A percentile compares a stretch with the other conserved stretches of the same genome.
These are phyloP conservation scores for Hestina assimilis DNA, from an alignment of 1,140 invertebrate genomes.

Conservation along the genomic window DNA sequence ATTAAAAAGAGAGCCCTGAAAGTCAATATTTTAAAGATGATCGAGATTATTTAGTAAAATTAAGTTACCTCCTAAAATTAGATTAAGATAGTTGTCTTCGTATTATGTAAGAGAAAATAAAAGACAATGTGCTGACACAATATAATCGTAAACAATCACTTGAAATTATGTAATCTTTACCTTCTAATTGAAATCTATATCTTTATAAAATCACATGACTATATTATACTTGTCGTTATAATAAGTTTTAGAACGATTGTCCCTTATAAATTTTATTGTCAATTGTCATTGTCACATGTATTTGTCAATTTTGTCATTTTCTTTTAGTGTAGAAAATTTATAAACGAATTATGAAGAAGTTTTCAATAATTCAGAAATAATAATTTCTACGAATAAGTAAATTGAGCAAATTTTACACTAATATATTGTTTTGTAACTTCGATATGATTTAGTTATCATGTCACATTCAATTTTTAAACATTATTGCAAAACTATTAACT, in stretches of 20 bases:
- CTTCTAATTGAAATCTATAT: no score
- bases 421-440: not conserved
- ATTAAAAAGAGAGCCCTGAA: no score
- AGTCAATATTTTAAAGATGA: no score
- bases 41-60: no score
- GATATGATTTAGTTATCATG: conserved; percentile 6
- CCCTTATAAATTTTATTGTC: not conserved
- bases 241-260: not conserved
- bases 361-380: not conserved
- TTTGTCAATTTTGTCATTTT: not conserved
- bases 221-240: no score
- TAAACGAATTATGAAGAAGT: not conserved
- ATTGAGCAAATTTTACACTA: not conserved
- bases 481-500: conserved; percentile 35
- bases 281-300: conserved; percentile 4
- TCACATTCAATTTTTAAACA: conserved; percentile 3
- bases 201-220: no score
- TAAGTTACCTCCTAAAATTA: no score
- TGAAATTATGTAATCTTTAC: no score
- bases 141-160: no score
- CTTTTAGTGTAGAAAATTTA: not conserved
- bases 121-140: no score
- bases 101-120: no score
- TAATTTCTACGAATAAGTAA: not conserved
- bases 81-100: no score